Base-by-base conservation (phyloP, 2,113 vertebrate species). In the Synodontis membranacea region DNA sequence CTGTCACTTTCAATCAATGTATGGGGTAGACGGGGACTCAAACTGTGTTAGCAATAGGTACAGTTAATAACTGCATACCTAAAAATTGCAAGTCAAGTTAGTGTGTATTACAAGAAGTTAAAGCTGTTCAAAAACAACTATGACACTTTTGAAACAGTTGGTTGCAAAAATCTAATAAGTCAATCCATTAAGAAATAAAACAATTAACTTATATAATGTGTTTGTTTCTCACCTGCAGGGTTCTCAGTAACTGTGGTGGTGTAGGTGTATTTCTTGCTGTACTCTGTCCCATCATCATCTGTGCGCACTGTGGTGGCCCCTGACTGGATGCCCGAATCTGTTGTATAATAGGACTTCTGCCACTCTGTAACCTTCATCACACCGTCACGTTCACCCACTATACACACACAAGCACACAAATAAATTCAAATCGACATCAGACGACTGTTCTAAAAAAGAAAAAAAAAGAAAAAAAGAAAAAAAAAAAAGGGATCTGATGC, bases 241-340 rank as follows among this genome's bases (percentile, higher is more conserved):
- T 89, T 88, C 44, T 95, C 95, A 12, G 92, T 95, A 1, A 95
- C 91, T 19, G 96, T 97, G 80, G 90, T 91, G 0, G 95, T 96
- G 89, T 88, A 95, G 89, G 96, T 97, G 91, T 96, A 94, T 0
- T 96, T 95, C 90, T 96, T 97, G 86, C 39, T 84, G 84, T 86
- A 93, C 0, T 96, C 95, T 0, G 92, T 91, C 21, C 93, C 86
- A 0, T 97, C 96, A 0, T 98, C 97, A 0, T 97, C 97, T 86
- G 91, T 90, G 92, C 96, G 96, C 88, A 98, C 93, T 0, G 98
- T 99, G 88, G 94, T 96, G 90, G 96, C 95, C 0, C 97, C 96
- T 0, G 97, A 98, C 91, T 99, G 97, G 94, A 99, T 97, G 82
- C 98, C 98, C 0, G 98, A 99, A 93, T 99, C 98, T 0, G 88